Evolutionary conservation across 2,888 invertebrate species (phyloP).

Genomic region (Heliconius cydno): DNA sequence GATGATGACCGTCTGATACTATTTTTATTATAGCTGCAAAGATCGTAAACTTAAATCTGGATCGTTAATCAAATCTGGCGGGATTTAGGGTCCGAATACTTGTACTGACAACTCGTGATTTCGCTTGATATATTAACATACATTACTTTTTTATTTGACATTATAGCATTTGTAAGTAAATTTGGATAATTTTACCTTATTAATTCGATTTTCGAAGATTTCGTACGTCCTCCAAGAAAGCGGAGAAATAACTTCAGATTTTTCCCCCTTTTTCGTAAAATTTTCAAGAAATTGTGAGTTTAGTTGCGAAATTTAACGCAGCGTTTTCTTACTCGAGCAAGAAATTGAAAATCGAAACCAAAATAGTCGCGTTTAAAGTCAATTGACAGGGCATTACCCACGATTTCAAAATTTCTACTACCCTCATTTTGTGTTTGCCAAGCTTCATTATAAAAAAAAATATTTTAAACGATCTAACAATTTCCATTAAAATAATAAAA

Average conservation of each 20-base stretch:
- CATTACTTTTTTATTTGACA: conserved; percentile 6
- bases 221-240: no score
- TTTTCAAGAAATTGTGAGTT: no score
- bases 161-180: neutral
- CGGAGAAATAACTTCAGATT: no score
- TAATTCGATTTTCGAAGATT: no score
- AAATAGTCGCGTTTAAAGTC: no score
- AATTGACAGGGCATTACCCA: neutral
- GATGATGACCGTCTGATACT: conserved; percentile 57
- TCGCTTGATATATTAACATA: conserved; percentile 24
- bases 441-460: neutral
- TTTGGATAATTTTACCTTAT: no score
- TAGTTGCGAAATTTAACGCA: no score
- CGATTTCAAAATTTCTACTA: neutral
- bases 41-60: conserved; percentile 55
- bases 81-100: conserved; percentile 59
- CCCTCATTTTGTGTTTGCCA: neutral
- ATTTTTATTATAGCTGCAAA: conserved; percentile 59
- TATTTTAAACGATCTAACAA: no score
- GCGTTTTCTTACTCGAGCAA: no score
- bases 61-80: conserved; percentile 59
- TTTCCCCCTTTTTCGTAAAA: no score
- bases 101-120: conserved; percentile 49
- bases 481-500: no score
- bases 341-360: no score